Evolutionary conservation across 2,888 invertebrate genomes (phyloP).

Genomic region (Troides helena): DNA sequence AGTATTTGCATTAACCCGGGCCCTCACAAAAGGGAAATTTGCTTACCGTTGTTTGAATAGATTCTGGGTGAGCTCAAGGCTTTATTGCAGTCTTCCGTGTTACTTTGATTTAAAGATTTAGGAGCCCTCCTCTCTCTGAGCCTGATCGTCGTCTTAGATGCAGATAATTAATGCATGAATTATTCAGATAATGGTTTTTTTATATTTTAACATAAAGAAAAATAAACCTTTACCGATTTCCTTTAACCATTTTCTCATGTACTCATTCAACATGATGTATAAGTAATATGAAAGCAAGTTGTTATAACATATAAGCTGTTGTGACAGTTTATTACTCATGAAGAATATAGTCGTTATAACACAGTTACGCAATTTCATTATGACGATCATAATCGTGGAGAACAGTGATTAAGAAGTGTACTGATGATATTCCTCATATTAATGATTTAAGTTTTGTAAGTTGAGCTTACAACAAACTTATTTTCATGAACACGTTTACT

Average conservation of each 20-base stretch:
- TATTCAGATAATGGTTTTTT: slow-evolving; percentile 12
- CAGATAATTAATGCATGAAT: slow-evolving; percentile 20
- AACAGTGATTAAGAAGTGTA: too few species aligned
- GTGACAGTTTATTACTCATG: neutral
- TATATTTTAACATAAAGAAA: neutral
- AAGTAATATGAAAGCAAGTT: neutral
- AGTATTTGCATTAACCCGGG: slow-evolving; percentile 64
- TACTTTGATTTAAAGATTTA: slow-evolving; percentile 36
- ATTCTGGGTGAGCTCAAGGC: slow-evolving; percentile 48
- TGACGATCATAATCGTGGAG: too few species aligned
- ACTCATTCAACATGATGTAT: too few species aligned
- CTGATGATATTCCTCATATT: too few species aligned
- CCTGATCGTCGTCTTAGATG: slow-evolving; percentile 18
- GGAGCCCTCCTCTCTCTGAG: slow-evolving; percentile 17
- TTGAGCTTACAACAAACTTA: too few species aligned
- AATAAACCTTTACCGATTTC: too few species aligned
- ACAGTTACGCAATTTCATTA: neutral
- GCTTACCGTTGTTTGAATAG: slow-evolving; percentile 52
- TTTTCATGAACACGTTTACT: too few species aligned
- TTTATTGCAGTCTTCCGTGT: slow-evolving; percentile 40
- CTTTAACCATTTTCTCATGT: too few species aligned
- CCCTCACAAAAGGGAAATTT: slow-evolving; percentile 61
- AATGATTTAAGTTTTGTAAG: too few species aligned
- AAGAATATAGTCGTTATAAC: neutral
- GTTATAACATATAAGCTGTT: neutral